These are phyloP conservation scores for Apistogramma diplotaenia DNA, from an alignment of 2,113 vertebrate genomes.

Conservation along the genomic window DNA sequence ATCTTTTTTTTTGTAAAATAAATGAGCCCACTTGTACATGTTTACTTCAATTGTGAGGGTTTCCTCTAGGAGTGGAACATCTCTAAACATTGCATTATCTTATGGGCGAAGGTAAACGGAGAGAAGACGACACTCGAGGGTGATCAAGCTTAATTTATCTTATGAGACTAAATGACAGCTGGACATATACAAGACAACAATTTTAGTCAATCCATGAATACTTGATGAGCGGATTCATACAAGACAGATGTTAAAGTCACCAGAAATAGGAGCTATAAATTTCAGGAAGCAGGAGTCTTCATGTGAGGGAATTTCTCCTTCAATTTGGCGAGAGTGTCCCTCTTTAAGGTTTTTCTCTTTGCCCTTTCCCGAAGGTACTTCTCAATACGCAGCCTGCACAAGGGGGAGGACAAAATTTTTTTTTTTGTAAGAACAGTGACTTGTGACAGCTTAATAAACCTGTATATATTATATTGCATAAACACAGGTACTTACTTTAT, in stretches of 20 bases:
- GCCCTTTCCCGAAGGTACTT: constrained; percentile 67
- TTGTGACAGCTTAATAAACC: not conserved
- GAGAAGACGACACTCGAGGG: not conserved
- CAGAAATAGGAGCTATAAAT: not conserved
- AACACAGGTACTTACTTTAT: constrained; percentile 77
- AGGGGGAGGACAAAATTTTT: not conserved
- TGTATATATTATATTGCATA: not conserved
- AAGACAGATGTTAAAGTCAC: not conserved
- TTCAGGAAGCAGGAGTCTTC: constrained; percentile 58
- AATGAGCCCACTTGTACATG: not conserved
- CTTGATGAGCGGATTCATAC: not conserved
- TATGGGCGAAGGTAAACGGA: not conserved
- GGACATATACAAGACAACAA: not conserved
- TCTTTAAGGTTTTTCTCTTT: constrained; percentile 66
- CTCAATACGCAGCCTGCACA: constrained; percentile 83
- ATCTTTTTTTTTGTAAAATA: constrained; percentile 39
- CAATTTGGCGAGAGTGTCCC: constrained; percentile 61
- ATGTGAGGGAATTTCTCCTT: constrained; percentile 77
- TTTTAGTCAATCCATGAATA: not conserved
- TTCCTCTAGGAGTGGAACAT: not conserved
- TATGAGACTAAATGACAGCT: constrained; percentile 2
- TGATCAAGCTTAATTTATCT: constrained; percentile 19
- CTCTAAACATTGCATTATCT: not conserved
- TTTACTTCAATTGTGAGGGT: not conserved
- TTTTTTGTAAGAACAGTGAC: not conserved